Conservation (phyloP, 2,113 vertebrate species). For the Ophiodon elongatus region DNA sequence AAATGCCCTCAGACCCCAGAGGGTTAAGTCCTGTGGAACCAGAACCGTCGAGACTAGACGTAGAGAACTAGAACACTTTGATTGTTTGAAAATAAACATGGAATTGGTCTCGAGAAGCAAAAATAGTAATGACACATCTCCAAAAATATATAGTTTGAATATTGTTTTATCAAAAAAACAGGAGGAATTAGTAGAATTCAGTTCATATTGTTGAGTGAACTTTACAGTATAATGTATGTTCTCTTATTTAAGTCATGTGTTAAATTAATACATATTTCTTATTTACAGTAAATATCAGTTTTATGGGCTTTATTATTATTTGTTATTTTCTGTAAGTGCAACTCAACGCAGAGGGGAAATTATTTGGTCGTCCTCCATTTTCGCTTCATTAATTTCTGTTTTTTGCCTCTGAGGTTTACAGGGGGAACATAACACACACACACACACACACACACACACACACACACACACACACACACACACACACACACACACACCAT, state of each 20-base stretch:
- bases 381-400: slow-evolving; percentile 26
- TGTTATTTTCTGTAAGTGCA: background rate
- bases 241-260: background rate
- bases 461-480: background rate
- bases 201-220: background rate
- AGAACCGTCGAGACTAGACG: too few species aligned
- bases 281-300: background rate
- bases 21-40: too few species aligned
- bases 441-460: background rate
- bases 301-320: background rate
- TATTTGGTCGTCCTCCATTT: slow-evolving; percentile 12
- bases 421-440: background rate
- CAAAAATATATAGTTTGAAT: too few species aligned
- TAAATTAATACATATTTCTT: background rate
- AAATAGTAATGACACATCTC: too few species aligned
- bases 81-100: too few species aligned
- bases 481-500: background rate
- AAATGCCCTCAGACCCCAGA: too few species aligned
- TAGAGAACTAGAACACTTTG: too few species aligned
- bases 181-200: too few species aligned
- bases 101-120: too few species aligned
- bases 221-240: background rate
- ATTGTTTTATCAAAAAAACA: too few species aligned
- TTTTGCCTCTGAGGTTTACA: slow-evolving; percentile 23
- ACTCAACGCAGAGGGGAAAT: background rate